Percentiles rank a stretch among this genome's conserved stretches.
These are phyloP conservation scores for Thecophora atra DNA, from an alignment of 2,888 invertebrate species.

Conservation along the genomic window DNA sequence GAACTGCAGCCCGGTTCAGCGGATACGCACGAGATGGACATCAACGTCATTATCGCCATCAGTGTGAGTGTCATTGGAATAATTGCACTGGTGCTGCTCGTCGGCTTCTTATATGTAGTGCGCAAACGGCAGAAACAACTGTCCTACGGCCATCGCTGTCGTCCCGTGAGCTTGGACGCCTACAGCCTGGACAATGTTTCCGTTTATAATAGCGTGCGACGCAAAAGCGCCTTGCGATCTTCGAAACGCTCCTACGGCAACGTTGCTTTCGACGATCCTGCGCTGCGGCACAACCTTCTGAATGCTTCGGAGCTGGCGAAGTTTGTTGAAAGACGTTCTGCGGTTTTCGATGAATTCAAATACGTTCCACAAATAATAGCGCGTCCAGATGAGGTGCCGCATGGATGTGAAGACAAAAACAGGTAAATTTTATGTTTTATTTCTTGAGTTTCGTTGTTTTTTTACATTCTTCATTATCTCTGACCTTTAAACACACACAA, in stretches of 20 bases:
- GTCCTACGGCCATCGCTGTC: constrained; percentile 86
- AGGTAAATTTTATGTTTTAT: constrained; percentile 63
- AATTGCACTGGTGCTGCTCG: constrained; percentile 79
- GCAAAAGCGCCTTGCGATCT: constrained; percentile 78
- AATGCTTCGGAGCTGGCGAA: constrained; percentile 81
- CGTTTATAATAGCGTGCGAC: constrained; percentile 78
- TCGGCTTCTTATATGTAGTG: constrained; percentile 80
- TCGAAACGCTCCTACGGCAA: constrained; percentile 91
- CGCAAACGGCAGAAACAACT: constrained; percentile 83
- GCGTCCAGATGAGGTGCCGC: constrained; percentile 82
- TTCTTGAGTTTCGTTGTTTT: constrained; percentile 5
- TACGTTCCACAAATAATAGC: constrained; percentile 83
- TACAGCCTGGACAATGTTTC: constrained; percentile 92
- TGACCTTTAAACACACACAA: neutral
- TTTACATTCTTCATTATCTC: neutral
- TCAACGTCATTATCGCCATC: constrained; percentile 82
- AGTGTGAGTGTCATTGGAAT: constrained; percentile 84
- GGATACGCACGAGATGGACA: constrained; percentile 65
- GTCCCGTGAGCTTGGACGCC: constrained; percentile 87
- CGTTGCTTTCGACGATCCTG: constrained; percentile 89
- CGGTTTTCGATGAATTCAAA: constrained; percentile 82
- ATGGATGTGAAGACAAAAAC: constrained; percentile 90
- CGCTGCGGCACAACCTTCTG: constrained; percentile 75
- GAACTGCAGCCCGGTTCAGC: constrained; percentile 49
- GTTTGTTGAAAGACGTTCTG: constrained; percentile 76